A percentile compares a stretch with the other conserved stretches of the same genome.
These are phyloP conservation scores for Ptychobarbus kaznakovi DNA, from an alignment of 2,797 vertebrate genomes.

Conservation along the genomic window DNA sequence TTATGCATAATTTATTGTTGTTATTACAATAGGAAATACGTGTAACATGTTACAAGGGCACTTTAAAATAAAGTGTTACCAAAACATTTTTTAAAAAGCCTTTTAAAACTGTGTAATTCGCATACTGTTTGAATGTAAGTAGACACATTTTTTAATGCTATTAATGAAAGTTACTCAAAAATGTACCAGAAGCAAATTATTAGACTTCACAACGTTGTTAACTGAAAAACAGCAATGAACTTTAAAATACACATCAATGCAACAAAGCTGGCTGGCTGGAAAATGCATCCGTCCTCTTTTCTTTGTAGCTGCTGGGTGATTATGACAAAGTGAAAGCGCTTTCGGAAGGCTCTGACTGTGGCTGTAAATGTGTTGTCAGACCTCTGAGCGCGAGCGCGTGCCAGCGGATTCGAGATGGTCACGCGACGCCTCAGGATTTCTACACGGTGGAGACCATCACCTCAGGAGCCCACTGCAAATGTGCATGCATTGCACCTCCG, in stretches of 20 bases:
- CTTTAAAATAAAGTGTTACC: neutral
- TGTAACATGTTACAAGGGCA: neutral
- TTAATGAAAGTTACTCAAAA: slow-evolving; percentile 27
- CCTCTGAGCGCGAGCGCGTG: slow-evolving; percentile 88
- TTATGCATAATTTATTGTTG: neutral
- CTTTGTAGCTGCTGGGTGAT: slow-evolving; percentile 92
- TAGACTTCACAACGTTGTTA: neutral
- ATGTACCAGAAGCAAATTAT: neutral
- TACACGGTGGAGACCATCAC: slow-evolving; percentile 93
- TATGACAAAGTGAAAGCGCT: slow-evolving; percentile 95
- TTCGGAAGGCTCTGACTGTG: slow-evolving; percentile 90
- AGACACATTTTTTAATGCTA: neutral
- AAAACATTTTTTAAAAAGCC: neutral
- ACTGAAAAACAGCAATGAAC: neutral
- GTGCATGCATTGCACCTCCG: slow-evolving; percentile 88
- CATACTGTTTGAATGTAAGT: neutral
- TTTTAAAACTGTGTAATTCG: neutral
- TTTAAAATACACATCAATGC: neutral
- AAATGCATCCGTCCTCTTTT: slow-evolving; percentile 74
- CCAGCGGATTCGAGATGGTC: slow-evolving; percentile 81
- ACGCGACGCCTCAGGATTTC: slow-evolving; percentile 81
- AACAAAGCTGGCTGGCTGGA: slow-evolving; percentile 60
- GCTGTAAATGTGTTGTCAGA: slow-evolving; percentile 90
- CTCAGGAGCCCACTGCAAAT: slow-evolving; percentile 89
- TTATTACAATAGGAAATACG: neutral